Evolutionary conservation across 2,888 invertebrate genomes (phyloP), one percentile per base, ranked within the genome.

Genomic region (Luperina testacea): DNA sequence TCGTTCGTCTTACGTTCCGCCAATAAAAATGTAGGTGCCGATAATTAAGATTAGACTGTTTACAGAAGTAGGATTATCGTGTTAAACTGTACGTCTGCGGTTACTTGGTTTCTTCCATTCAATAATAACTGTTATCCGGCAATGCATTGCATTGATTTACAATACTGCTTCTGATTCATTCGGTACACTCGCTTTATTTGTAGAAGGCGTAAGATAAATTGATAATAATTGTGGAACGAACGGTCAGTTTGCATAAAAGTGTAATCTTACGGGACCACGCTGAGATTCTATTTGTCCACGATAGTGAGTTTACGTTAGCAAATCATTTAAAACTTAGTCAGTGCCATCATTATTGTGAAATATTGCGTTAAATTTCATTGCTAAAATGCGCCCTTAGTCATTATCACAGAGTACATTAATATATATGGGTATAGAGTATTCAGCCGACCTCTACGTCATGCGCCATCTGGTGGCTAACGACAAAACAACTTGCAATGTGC

Each of bases 71-170:
- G 61, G 75, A 79, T 87, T 85, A 85, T 79, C 71, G 64, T 38
- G 15, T 70, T 72, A 78, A 65, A 70, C 57, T n/a, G n/a, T 65
- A 70, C 64, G 75, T 73, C 78, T 77, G 74, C 71, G 72, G 74
- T 82, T 78, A 82, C 51, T 72, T 72, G 92, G 90, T 89, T 91
- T 92, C 90, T 92, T 92, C 92, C 91, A 92, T 84, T 85, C 85
- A 90, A 87, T 90, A 88, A 88, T 81, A 83, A 81, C 79, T 32
- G 67, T 69, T 79, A 79, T 53, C 65, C 67, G 48, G 61, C 53
- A 63, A 24, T 59, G n/a, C 59, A 13, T 75, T 83, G 77, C 78
- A 83, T 80, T 80, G 85, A 80, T 81, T 85, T 77, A 85, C 75
- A 78, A 85, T 77, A 75, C 74, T 69, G 71, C 51, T 20, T 20